Base-by-base conservation (phyloP, 2,113 vertebrate species). In the Tachuris rubrigastra region DNA sequence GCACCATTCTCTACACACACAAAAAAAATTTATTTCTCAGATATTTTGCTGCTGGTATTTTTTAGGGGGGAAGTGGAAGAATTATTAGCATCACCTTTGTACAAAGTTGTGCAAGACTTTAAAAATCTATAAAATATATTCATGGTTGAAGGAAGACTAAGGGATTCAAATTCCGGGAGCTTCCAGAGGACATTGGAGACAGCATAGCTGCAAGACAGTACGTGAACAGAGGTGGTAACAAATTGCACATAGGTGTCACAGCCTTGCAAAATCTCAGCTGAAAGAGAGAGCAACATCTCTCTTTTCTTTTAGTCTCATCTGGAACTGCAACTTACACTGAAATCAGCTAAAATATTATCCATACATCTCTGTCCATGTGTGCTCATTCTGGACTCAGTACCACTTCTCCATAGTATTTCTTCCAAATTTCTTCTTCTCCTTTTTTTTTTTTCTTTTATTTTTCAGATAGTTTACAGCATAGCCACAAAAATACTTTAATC, bases 51-150 rank as follows among this genome's bases (percentile, higher is more conserved):
- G 44, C 5, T 67, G 17, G 5, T 33, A 9, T 17, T 68, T 39
- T 68, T 21, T 13, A 4, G 5, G 3, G 4, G 6, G 5, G 2
- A 6, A 8, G 5, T 23, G 7, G 7, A 13, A 25, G 3, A 71
- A 62, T 74, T 33, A 69, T 22, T 31, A 88, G 27, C 14, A 66
- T 6, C 2, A 18, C 21, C 16, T 60, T 56, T 73, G 10, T 21
- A 49, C 18, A 27, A 83, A 46, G 14, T 19, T 12, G 1, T 72
- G 33, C 10, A 56, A 91, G 44, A 55, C 20, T 72, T 75, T 8
- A 62, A 56, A 85, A 75, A 67, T 25, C 16, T 53, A 11, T 41
- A 75, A 58, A 75, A 49, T 20, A 15, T 27, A 67, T 33, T 76
- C 8, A 27, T 27, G 24, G 27, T 14, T 80, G 49, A 82, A 89